Evolutionary conservation across 2,888 invertebrate genomes (phyloP).

Genomic region (Creontiades dilutus): DNA sequence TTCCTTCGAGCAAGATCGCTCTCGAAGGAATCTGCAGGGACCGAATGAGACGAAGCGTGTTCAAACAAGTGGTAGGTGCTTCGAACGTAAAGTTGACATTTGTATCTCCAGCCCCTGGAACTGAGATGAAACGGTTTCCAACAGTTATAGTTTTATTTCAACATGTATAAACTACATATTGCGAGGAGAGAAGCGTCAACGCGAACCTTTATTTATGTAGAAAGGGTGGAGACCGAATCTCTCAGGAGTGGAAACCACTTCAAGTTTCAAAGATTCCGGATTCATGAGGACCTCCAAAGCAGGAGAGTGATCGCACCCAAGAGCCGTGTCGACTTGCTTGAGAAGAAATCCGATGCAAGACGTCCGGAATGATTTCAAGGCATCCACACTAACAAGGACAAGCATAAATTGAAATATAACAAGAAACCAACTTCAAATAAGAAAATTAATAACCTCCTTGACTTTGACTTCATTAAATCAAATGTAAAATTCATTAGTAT

Average conservation of each 20-base stretch:
- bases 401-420: not conserved
- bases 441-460: too few species aligned
- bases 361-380: slow-evolving; percentile 70
- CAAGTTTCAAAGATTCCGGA: not conserved
- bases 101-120: not conserved
- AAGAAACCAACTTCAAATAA: not conserved
- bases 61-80: slow-evolving; percentile 88
- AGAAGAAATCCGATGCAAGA: slow-evolving; percentile 74
- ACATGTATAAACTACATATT: not conserved
- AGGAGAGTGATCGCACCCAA: slow-evolving; percentile 72
- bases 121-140: slow-evolving; percentile 49
- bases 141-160: not conserved
- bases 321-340: slow-evolving; percentile 72
- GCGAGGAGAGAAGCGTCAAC: not conserved
- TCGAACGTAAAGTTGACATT: slow-evolving; percentile 84
- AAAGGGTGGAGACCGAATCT: slow-evolving; percentile 90
- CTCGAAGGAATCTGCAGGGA: slow-evolving; percentile 91
- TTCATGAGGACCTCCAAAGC: slow-evolving; percentile 62
- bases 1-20: slow-evolving; percentile 96
- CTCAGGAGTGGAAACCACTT: slow-evolving; percentile 72
- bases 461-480: too few species aligned
- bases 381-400: slow-evolving; percentile 68
- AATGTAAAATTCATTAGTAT: too few species aligned
- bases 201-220: slow-evolving; percentile 82
- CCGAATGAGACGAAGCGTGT: slow-evolving; percentile 90